Percentiles rank a stretch among this genome's conserved stretches.
Evolutionary conservation across 2,888 invertebrate species (phyloP).

Genomic region (Calameuta idolon): DNA sequence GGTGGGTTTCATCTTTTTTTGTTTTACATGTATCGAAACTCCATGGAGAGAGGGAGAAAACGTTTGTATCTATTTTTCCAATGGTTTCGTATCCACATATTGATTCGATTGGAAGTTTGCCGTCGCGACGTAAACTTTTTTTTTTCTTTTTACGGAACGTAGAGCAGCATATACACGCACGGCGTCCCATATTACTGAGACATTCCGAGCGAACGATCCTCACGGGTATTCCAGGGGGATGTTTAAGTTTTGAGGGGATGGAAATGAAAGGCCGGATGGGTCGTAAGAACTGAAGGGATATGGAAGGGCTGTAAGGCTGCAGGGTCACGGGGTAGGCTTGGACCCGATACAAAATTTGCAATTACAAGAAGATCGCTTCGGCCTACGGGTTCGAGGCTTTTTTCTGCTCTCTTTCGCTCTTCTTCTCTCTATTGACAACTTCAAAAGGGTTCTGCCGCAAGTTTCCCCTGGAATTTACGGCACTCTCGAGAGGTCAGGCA

Average conservation of each 20-base stretch:
- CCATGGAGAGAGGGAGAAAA: background rate
- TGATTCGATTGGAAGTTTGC: conserved; percentile 13
- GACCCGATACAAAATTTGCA: conserved; percentile 26
- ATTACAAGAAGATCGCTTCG: conserved; percentile 24
- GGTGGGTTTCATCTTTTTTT: conserved; percentile 12
- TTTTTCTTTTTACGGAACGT: background rate
- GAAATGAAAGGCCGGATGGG: background rate
- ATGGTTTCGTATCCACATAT: conserved; percentile 7
- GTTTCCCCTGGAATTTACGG: background rate
- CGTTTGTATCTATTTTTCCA: background rate
- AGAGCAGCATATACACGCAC: background rate
- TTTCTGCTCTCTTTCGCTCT: background rate
- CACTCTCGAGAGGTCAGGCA: conserved; percentile 1
- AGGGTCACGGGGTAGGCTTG: conserved; percentile 12
- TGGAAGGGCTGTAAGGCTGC: background rate
- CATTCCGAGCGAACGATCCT: background rate
- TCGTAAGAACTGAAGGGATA: background rate
- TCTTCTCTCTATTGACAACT: conserved; percentile 6
- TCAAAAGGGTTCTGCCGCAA: conserved; percentile 6
- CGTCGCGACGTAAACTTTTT: background rate
- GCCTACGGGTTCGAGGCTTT: background rate
- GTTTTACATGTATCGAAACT: conserved; percentile 5
- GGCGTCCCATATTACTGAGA: background rate
- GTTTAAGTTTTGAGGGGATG: background rate
- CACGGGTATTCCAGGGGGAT: background rate